Conservation (phyloP, 2,888 invertebrate genomes). For the Synergus gifuensis region DNA sequence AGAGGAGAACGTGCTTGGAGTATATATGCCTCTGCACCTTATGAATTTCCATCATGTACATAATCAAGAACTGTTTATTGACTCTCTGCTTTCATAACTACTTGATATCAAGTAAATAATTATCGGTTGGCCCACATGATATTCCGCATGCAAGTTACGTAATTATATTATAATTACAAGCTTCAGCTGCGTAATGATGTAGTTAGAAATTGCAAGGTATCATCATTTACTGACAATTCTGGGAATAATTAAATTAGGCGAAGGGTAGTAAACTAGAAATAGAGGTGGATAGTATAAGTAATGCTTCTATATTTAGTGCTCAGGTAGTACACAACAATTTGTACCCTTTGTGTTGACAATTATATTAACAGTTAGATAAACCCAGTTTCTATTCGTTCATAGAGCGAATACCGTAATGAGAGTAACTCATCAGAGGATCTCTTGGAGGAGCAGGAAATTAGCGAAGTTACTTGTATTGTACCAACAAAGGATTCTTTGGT, state of each 20-base stretch:
- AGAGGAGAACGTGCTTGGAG: constrained; percentile 21
- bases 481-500: too few species aligned
- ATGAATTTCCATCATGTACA: constrained; percentile 3
- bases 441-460: too few species aligned
- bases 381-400: too few species aligned
- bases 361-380: too few species aligned
- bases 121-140: background rate
- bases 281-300: background rate
- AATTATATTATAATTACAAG: background rate
- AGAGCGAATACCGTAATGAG: too few species aligned
- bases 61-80: constrained; percentile 19
- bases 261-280: background rate
- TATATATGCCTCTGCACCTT: constrained; percentile 25
- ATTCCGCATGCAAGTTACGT: constrained; percentile 10
- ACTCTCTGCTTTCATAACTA: constrained; percentile 7
- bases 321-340: too few species aligned
- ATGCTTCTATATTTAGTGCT: background rate
- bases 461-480: too few species aligned
- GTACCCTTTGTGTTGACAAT: too few species aligned
- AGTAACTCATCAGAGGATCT: too few species aligned
- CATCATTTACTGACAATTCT: constrained; percentile 15
- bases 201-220: constrained; percentile 12
- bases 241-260: constrained; percentile 11
- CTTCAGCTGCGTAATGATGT: constrained; percentile 8
- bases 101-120: constrained; percentile 12